Base-by-base conservation (phyloP, 2,797 vertebrate genomes). In the Parotocinclus haroldoi region DNA sequence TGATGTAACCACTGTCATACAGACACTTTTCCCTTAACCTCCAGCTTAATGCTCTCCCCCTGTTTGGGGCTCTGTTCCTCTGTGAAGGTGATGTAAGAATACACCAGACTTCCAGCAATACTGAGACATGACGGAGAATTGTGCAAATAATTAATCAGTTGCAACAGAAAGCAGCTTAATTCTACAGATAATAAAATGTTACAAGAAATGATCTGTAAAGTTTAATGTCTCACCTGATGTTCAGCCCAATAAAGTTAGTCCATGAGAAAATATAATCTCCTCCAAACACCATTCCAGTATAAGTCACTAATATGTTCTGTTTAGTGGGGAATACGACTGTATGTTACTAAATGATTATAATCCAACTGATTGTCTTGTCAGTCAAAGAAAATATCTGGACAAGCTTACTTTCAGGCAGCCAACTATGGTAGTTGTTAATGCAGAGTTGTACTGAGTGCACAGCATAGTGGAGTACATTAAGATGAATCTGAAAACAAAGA, bases 181-280 rank as follows among this genome's bases (percentile, higher is more conserved):
- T 9, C 10, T 9, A 42, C 8, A 42, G 10, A 42, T 7, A 42
- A 42, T 63, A 14, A 18, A 10, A 27, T 27, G 27, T 27, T 2
- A 27, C 27, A 27, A 27, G 27, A 8, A 27, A 59, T 13, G 12
- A 11, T 7, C 16, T 9, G 9, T 12, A 17, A 49, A 10, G n/a
- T 51, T 27, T 10, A 36, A 72, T 68, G 72, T 46, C 68, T 5
- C 80, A 99, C 97, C 97, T 98, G 86, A 99, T 95, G 85, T 99
- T 97, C 71, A 99, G 84, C 62, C 96, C 97, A 51, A 96, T 76
- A 76, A 99, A 99, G 83, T 99, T 99, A 8, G 91, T 94, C 96
- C 96, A 99, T 1, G 91, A 91, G 87, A 99, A 99, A 84, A 98
- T 94, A 86, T 99, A 99, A 85, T 99, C 97, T 67, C 95, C 96